Percentiles rank a stretch among this genome's conserved stretches.
Conservation (phyloP, 2,113 vertebrate genomes). For the Crotalus horridus region DNA sequence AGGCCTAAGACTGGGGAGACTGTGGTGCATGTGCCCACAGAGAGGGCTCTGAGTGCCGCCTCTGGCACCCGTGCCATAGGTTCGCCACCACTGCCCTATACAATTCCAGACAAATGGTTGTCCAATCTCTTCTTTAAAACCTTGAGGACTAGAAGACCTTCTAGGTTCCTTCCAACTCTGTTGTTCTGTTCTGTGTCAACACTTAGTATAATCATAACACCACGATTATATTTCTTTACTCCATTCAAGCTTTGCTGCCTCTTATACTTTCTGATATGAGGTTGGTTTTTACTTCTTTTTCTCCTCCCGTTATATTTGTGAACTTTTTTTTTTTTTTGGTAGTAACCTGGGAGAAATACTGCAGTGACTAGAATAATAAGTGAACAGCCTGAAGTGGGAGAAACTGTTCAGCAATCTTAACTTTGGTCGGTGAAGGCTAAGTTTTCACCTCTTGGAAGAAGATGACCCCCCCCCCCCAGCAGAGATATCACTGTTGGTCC, state of each 20-base stretch:
- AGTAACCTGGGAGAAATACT: background rate
- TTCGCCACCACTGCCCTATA: too few species aligned
- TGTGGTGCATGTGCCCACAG: too few species aligned
- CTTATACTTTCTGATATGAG: background rate
- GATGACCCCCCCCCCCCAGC: background rate
- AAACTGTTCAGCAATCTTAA: background rate
- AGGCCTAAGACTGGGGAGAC: too few species aligned
- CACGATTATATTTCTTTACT: background rate
- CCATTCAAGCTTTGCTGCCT: background rate
- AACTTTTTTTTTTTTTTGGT: too few species aligned
- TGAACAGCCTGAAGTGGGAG: background rate
- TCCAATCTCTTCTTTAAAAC: too few species aligned
- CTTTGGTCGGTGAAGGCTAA: background rate
- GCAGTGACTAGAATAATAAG: background rate
- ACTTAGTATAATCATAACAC: background rate
- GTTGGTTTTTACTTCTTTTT: too few species aligned
- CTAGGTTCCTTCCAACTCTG: background rate
- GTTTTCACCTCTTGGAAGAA: background rate
- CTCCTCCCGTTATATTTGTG: background rate
- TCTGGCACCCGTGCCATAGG: too few species aligned
- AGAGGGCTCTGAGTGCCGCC: too few species aligned
- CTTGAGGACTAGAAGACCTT: background rate
- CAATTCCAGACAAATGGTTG: too few species aligned
- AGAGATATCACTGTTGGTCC: background rate
- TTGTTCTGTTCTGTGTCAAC: background rate